Evolutionary conservation across 2,888 invertebrate species (phyloP).

Genomic region (Bombylius discolor): DNA sequence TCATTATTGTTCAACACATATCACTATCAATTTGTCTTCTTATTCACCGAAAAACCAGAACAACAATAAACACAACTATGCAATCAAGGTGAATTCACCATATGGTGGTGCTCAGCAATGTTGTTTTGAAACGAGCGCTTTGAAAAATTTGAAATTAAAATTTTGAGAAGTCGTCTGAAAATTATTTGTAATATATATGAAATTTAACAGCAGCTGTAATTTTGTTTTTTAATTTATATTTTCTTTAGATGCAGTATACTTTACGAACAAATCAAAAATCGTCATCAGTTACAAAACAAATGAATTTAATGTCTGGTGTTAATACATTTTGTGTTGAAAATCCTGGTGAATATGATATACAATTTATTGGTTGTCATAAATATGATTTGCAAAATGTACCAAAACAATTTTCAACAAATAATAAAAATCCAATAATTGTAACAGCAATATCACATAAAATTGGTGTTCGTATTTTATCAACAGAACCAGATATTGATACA

Average conservation of each 20-base stretch:
- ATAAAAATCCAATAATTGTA: constrained; percentile 34
- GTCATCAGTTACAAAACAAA: constrained; percentile 15
- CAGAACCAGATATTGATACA: constrained; percentile 27
- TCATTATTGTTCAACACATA: too few species aligned
- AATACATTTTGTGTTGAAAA: constrained; percentile 62
- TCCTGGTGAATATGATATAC: constrained; percentile 54
- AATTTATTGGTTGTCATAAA: constrained; percentile 68
- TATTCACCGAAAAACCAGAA: too few species aligned
- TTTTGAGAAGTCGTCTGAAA: too few species aligned
- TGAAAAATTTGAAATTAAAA: too few species aligned
- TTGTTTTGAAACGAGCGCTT: too few species aligned
- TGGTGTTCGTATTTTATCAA: constrained; percentile 39
- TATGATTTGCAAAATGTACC: constrained; percentile 40
- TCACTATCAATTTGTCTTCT: too few species aligned
- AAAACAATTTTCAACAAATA: constrained; percentile 35
- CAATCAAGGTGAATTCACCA: too few species aligned
- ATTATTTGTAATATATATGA: too few species aligned
- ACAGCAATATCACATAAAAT: constrained; percentile 45
- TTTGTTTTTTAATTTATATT: neutral
- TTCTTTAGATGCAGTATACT: constrained; percentile 38
- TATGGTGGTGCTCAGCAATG: too few species aligned
- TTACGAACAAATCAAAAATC: constrained; percentile 21
- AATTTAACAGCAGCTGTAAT: too few species aligned
- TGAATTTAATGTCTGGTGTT: constrained; percentile 47
- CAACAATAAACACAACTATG: too few species aligned